Evolutionary conservation across 2,797 vertebrate species (phyloP).

Genomic region (Toxotes lorentzi): DNA sequence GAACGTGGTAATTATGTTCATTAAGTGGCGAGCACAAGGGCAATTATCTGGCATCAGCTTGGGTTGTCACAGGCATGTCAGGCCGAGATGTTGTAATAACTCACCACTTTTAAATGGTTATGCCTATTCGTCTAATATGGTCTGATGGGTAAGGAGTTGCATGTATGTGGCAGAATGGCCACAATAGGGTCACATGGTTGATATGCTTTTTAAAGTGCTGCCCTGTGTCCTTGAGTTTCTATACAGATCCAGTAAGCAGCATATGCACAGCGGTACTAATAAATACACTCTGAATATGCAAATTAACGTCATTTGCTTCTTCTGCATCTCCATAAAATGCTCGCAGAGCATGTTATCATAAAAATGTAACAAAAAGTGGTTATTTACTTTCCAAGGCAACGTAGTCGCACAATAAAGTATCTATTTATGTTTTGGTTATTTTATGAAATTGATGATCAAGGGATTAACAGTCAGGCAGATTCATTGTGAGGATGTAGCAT

Average conservation of each 20-base stretch:
- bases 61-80: conserved; percentile 80
- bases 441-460: background rate
- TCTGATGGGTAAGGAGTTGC: conserved; percentile 58
- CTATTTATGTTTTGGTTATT: conserved; percentile 6
- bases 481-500: background rate
- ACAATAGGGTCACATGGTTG: conserved; percentile 54
- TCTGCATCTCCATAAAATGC: background rate
- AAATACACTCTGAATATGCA: conserved; percentile 40
- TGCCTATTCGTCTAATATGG: conserved; percentile 62
- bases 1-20: conserved; percentile 87
- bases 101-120: conserved; percentile 76
- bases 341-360: background rate
- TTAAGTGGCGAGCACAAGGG: conserved; percentile 85
- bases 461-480: background rate
- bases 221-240: conserved; percentile 45
- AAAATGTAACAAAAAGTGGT: conserved; percentile 12
- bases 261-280: conserved; percentile 1
- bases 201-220: conserved; percentile 37
- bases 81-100: conserved; percentile 82
- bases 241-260: conserved; percentile 8
- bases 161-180: conserved; percentile 36
- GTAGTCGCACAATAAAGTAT: background rate
- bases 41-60: conserved; percentile 84
- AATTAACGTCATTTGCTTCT: conserved; percentile 20
- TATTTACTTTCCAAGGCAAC: conserved; percentile 26